Percentiles rank a stretch among this genome's conserved stretches.
These are phyloP conservation scores for Cryptotis parvus DNA, from an alignment of 2,113 vertebrate species.

Conservation along the genomic window DNA sequence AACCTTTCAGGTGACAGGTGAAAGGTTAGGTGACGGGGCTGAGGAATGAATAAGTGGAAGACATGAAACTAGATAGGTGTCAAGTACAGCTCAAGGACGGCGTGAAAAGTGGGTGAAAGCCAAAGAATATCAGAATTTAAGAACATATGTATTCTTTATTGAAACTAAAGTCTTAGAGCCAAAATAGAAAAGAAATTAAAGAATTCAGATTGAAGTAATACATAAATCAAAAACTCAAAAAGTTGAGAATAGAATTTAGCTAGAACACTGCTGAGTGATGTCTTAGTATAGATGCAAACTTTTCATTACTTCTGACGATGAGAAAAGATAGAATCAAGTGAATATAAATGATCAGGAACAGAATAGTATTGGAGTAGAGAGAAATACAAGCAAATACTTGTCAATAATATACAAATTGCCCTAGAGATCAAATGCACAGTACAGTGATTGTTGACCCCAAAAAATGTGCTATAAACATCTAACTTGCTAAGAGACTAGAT, in stretches of 20 bases:
- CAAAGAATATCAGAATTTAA: neutral
- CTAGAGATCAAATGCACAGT: neutral
- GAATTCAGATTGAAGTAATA: neutral
- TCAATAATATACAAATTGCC: neutral
- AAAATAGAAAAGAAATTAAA: neutral
- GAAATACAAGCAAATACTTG: neutral
- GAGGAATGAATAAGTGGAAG: neutral
- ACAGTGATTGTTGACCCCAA: neutral
- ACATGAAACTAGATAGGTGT: neutral
- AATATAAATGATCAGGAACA: neutral
- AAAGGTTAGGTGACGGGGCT: neutral
- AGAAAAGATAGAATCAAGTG: neutral
- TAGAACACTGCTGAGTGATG: neutral
- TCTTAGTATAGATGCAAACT: neutral
- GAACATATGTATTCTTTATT: too few species aligned
- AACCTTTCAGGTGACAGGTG: neutral
- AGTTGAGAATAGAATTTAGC: neutral
- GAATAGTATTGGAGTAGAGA: neutral
- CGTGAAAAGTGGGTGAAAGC: fast-evolving
- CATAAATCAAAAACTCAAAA: neutral
- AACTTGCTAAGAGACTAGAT: neutral
- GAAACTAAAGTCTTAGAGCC: neutral
- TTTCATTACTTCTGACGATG: neutral
- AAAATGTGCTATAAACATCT: neutral
- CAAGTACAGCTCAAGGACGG: neutral